Conservation (phyloP, 2,797 vertebrate genomes). For the Epinephelus awoara region DNA sequence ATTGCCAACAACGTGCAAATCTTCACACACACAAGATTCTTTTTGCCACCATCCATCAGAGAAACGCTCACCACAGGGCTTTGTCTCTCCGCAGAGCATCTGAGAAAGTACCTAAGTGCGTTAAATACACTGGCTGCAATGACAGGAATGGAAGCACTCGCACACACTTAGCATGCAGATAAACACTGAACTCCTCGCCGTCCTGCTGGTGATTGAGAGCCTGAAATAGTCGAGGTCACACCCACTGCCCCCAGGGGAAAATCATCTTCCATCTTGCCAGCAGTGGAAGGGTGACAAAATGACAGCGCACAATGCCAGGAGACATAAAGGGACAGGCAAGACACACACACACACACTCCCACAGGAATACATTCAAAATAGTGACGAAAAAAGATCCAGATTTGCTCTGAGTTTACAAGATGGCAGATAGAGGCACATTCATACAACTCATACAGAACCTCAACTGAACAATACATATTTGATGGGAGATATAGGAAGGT, state of each 20-base stretch:
- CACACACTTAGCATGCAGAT: slow-evolving; percentile 35
- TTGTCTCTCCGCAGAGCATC: slow-evolving; percentile 13
- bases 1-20: slow-evolving; percentile 23
- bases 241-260: slow-evolving; percentile 41
- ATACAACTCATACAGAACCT: background rate
- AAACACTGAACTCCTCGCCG: slow-evolving; percentile 31
- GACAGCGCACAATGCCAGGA: slow-evolving; percentile 34
- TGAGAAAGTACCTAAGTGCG: slow-evolving; percentile 15
- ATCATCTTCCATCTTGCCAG: slow-evolving; percentile 52
- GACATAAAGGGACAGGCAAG: slow-evolving; percentile 15
- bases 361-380: slow-evolving; percentile 1
- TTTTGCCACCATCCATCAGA: slow-evolving; percentile 44
- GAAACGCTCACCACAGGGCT: slow-evolving; percentile 22
- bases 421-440: background rate
- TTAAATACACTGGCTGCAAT: slow-evolving; percentile 20
- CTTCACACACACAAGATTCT: background rate
- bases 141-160: slow-evolving; percentile 45
- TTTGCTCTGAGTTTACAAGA: background rate
- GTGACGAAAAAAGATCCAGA: background rate
- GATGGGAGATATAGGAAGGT: background rate
- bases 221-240: slow-evolving; percentile 64
- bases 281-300: slow-evolving; percentile 41
- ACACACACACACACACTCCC: background rate
- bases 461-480: background rate
- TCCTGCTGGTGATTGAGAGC: slow-evolving; percentile 39